Base-by-base conservation (phyloP, 2,888 invertebrate genomes). In the Agriopis marginaria region DNA sequence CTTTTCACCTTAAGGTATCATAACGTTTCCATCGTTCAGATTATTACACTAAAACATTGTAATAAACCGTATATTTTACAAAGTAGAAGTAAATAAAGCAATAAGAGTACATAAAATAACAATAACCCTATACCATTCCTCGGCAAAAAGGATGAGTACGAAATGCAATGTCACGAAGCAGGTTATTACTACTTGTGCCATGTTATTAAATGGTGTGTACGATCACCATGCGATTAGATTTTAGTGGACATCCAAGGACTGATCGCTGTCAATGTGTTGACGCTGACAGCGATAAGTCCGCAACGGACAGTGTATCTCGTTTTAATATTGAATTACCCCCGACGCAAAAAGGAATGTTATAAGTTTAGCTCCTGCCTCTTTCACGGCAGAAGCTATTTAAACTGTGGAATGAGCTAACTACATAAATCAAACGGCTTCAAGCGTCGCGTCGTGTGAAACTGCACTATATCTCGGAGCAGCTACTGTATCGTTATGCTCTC, bases 141-240 rank as follows among this genome's bases (percentile, higher is more conserved):
- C 61, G 11, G 58, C 60, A 61, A 71, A 55, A 65, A 73, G 63
- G 55, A 72, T 75, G 75, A 71, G 66, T 68, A 69, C 77, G 73
- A 75, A 74, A 69, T 75, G 74, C 82, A 83, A 82, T 85, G 80
- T 79, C 80, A 79, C 75, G 79, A 76, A 78, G 74, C 80, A 74
- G 81, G 79, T 83, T 84, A 82, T 86, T 83, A 82, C 82, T 75
- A 78, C 80, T 80, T 76, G 78, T 77, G 84, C 81, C 81, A 74
- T 87, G 85, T 86, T 87, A 90, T 91, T 89, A 88, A 88, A 86
- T 80, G 80, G 82, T 73, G 73, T 62, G 68, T 85, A 81, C 75
- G 75, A 73, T 74, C 47, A 75, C 91, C 86, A 89, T 74, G 66
- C 11, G 53, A 0, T 12, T 49, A n/a, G 23, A 50, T 14, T 51